phyloP scores from a whole-genome alignment of 2,888 invertebrate genomes.

The Oeneis ivallda region DNA sequence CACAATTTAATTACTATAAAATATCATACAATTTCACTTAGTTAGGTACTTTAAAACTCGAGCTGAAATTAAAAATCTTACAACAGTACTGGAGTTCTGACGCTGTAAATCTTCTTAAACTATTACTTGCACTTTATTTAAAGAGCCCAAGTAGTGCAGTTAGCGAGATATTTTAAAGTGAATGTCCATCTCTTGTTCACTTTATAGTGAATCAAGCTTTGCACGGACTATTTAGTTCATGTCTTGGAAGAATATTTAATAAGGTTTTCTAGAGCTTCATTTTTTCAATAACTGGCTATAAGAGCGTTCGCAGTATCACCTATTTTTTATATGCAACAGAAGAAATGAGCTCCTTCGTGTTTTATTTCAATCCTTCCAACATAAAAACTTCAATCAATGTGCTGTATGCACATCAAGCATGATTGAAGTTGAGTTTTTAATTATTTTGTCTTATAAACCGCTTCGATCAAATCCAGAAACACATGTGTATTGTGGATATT shows the following conservation, averaged over 20 bases:
- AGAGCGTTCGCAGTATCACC: too few species aligned
- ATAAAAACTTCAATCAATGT: too few species aligned
- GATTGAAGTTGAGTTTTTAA: too few species aligned
- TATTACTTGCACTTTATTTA: slow-evolving; percentile 31
- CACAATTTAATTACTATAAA: neutral
- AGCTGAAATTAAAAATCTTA: slow-evolving; percentile 19
- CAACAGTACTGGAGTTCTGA: slow-evolving; percentile 16
- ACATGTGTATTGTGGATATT: too few species aligned
- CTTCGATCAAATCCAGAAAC: too few species aligned
- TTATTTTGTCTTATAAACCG: too few species aligned
- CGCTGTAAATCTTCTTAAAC: slow-evolving; percentile 25
- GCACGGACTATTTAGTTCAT: slow-evolving; percentile 26
- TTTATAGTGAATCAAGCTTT: slow-evolving; percentile 38
- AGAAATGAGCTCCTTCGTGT: too few species aligned
- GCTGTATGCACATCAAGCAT: too few species aligned
- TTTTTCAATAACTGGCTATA: neutral
- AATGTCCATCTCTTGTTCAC: slow-evolving; percentile 35
- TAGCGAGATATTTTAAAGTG: slow-evolving; percentile 37
- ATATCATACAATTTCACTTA: slow-evolving; percentile 6
- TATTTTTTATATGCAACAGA: too few species aligned
- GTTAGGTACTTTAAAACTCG: slow-evolving; percentile 10
- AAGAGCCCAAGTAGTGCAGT: slow-evolving; percentile 35
- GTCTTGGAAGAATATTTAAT: neutral
- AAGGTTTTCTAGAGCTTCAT: neutral
- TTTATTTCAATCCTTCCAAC: too few species aligned